These are phyloP conservation scores for Xylocampa areola DNA, from an alignment of 2,888 invertebrate genomes.

Conservation along the genomic window DNA sequence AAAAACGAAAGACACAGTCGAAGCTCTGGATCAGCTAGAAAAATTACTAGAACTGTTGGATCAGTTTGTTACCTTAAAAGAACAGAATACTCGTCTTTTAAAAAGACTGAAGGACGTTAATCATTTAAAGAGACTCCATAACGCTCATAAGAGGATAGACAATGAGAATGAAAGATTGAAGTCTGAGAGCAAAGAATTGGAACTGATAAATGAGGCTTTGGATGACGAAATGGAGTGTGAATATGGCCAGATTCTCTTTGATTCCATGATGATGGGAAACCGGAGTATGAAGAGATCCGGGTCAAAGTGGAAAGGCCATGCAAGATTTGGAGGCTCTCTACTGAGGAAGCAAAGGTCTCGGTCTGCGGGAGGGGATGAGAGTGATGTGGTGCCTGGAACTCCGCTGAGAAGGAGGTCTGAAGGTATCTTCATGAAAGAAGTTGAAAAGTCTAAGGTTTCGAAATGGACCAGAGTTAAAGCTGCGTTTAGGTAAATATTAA, in stretches of 20 bases:
- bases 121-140: constrained; percentile 91
- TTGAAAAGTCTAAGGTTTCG: constrained; percentile 91
- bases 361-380: constrained; percentile 92
- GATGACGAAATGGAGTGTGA: constrained; percentile 91
- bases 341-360: constrained; percentile 91
- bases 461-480: constrained; percentile 97
- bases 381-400: constrained; percentile 79
- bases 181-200: constrained; percentile 77
- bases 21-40: constrained; percentile 94
- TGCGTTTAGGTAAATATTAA: constrained; percentile 93
- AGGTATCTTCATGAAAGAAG: constrained; percentile 81
- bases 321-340: constrained; percentile 85
- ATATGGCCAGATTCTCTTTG: constrained; percentile 91
- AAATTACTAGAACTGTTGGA: constrained; percentile 94
- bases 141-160: constrained; percentile 88
- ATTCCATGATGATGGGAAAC: constrained; percentile 90
- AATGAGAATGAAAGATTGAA: constrained; percentile 79
- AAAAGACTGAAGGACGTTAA: constrained; percentile 93
- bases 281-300: constrained; percentile 85
- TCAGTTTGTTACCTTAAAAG: constrained; percentile 92
- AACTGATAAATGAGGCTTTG: constrained; percentile 84
- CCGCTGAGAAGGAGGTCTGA: constrained; percentile 82
- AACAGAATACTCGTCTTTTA: constrained; percentile 92
- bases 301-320: constrained; percentile 86
- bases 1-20: constrained; percentile 90